These are phyloP conservation scores for Channa argus DNA, from an alignment of 2,113 vertebrate genomes.

Conservation along the genomic window DNA sequence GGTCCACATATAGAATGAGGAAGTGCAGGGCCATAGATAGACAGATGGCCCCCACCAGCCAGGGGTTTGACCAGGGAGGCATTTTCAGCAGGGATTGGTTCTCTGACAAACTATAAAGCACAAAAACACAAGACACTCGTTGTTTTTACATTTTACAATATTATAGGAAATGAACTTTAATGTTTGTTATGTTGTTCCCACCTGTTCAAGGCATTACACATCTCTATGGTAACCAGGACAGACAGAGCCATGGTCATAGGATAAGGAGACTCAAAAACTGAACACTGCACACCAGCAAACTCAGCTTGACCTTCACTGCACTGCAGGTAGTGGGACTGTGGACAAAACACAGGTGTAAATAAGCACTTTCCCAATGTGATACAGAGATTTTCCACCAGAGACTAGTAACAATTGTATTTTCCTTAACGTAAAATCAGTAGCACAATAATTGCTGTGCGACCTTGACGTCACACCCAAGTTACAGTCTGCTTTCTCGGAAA, in stretches of 20 bases:
- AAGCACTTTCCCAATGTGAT: not conserved
- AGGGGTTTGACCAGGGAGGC: constrained; percentile 87
- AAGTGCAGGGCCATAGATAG: constrained; percentile 87
- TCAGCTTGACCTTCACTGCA: constrained; percentile 82
- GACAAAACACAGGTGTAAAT: not conserved
- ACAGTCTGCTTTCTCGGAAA: too few species aligned
- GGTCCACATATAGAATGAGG: constrained; percentile 86
- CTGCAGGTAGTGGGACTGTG: constrained; percentile 85
- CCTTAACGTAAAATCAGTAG: too few species aligned
- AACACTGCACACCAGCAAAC: constrained; percentile 86
- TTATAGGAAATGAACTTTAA: not conserved
- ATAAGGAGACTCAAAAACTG: constrained; percentile 85
- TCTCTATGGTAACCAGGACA: constrained; percentile 86
- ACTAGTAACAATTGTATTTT: too few species aligned
- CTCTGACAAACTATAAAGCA: constrained; percentile 80
- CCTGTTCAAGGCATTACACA: constrained; percentile 88
- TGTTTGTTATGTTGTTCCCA: constrained; percentile 31
- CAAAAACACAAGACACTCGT: not conserved
- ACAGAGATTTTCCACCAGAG: too few species aligned
- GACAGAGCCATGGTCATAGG: constrained; percentile 87
- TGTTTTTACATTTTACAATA: too few species aligned
- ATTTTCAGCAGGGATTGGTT: constrained; percentile 87
- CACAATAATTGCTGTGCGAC: too few species aligned
- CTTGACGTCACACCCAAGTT: too few species aligned
- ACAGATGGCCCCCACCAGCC: constrained; percentile 86